These are phyloP conservation scores for Staurois parvus DNA, from an alignment of 2,797 vertebrate genomes.

Conservation along the genomic window DNA sequence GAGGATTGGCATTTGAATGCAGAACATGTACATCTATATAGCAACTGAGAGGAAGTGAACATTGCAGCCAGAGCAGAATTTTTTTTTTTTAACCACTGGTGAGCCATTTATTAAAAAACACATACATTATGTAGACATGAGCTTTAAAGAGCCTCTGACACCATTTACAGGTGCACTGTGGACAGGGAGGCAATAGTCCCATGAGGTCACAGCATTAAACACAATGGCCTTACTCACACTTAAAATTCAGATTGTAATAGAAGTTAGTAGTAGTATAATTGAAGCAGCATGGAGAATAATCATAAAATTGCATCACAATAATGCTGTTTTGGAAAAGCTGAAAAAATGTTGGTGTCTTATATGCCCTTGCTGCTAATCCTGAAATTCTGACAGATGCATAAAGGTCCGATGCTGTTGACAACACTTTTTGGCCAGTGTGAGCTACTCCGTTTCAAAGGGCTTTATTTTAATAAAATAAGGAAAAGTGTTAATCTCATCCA, in stretches of 20 bases:
- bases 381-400: not conserved
- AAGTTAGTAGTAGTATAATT: not conserved
- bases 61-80: no score
- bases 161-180: not conserved
- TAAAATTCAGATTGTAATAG: not conserved
- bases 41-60: no score
- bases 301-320: not conserved
- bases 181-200: no score
- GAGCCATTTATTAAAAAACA: no score
- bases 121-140: no score
- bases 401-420: not conserved
- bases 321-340: not conserved
- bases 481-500: not conserved
- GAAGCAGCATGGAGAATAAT: not conserved
- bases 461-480: not conserved
- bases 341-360: not conserved
- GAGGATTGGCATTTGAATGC: not conserved
- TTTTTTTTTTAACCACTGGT: no score
- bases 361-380: not conserved
- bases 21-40: no score
- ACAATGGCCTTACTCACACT: not conserved
- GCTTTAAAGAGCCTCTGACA: not conserved
- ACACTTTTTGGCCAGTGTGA: not conserved
- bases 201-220: not conserved
- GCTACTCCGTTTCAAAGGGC: not conserved